Conservation (phyloP, 2,113 vertebrate species). For the Morone chrysops region DNA sequence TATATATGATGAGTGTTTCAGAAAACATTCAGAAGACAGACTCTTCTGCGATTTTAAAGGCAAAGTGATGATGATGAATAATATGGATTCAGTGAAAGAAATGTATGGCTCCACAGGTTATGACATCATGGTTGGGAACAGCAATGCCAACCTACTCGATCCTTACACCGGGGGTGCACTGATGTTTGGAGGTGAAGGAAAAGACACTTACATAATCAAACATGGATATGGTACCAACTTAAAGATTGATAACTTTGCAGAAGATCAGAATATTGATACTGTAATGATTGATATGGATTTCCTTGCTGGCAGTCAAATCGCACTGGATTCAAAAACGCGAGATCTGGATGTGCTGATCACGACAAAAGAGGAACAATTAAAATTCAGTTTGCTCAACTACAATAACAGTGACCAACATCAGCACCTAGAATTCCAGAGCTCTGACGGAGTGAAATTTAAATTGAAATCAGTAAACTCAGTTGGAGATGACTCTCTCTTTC, state of each 20-base stretch:
- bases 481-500: neutral
- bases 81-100: constrained; percentile 42
- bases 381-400: constrained; percentile 34
- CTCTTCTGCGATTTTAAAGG: neutral
- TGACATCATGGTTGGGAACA: constrained; percentile 62
- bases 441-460: constrained; percentile 63
- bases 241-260: constrained; percentile 62
- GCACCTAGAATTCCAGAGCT: constrained; percentile 63
- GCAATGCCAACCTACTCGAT: constrained; percentile 59
- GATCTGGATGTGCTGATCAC: constrained; percentile 24
- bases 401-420: constrained; percentile 14
- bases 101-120: constrained; percentile 64
- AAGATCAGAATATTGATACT: constrained; percentile 52
- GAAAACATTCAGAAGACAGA: rapidly evolving
- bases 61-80: constrained; percentile 35
- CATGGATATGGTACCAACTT: constrained; percentile 30
- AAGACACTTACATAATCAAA: constrained; percentile 66
- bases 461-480: constrained; percentile 19
- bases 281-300: constrained; percentile 68
- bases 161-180: constrained; percentile 54
- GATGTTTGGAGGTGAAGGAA: constrained; percentile 63
- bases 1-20: neutral
- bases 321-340: neutral
- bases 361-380: constrained; percentile 6
- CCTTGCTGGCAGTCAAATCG: constrained; percentile 24